These are phyloP conservation scores for Drosophila pseudoananassae DNA, from an alignment of 1,140 invertebrate species.

Conservation along the genomic window DNA sequence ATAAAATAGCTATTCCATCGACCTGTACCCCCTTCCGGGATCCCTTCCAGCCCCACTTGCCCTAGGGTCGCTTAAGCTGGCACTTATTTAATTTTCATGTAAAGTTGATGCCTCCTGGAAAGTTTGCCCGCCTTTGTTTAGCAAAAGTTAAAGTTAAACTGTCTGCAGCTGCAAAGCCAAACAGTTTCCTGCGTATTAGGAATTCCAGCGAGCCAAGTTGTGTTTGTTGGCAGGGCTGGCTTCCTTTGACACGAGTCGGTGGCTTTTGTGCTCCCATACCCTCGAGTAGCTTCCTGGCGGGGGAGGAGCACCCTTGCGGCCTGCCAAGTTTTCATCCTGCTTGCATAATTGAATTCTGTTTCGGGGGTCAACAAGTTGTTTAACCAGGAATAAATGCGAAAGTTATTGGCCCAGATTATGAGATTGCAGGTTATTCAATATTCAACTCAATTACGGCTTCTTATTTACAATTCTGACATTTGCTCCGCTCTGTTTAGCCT, in stretches of 20 bases:
- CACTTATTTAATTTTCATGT: conserved; percentile 81
- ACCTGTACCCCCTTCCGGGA: too few species aligned
- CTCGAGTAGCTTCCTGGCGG: neutral
- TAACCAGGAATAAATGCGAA: neutral
- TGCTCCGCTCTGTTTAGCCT: neutral
- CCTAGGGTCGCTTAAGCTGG: conserved; percentile 70
- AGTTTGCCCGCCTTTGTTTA: conserved; percentile 39
- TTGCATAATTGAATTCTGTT: conserved; percentile 49
- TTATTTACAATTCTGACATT: neutral
- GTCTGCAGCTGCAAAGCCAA: conserved; percentile 38
- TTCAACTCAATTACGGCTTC: conserved; percentile 5
- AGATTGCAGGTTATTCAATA: conserved; percentile 10
- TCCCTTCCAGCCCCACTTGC: conserved; percentile 11
- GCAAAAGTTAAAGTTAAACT: conserved; percentile 57
- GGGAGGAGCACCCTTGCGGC: neutral
- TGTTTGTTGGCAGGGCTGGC: conserved; percentile 30
- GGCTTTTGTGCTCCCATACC: conserved; percentile 10
- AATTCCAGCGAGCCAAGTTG: conserved; percentile 45
- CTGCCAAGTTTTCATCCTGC: conserved; percentile 32
- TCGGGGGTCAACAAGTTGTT: conserved; percentile 41
- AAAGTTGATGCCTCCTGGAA: conserved; percentile 53
- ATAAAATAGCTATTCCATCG: conserved; percentile 1
- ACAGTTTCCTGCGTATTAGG: conserved; percentile 31
- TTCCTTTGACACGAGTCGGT: conserved; percentile 43
- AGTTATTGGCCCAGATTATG: conserved; percentile 22